phyloP scores from a whole-genome alignment of 1,140 invertebrate species.

The Leptonema lineaticorne region DNA sequence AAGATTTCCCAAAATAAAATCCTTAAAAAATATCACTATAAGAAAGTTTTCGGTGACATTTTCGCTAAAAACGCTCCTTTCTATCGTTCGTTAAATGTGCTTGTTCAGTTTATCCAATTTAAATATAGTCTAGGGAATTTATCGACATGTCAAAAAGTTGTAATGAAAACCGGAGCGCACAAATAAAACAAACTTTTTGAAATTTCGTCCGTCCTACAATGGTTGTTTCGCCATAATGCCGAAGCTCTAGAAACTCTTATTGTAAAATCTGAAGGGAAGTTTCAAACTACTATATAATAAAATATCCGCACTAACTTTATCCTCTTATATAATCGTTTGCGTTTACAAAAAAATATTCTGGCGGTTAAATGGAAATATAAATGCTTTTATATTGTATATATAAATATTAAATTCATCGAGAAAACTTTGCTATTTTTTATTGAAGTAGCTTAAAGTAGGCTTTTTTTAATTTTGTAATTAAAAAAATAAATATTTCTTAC shows the following conservation, averaged over 20 bases:
- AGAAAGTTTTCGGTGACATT: too few relatives aligned
- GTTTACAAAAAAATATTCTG: neutral
- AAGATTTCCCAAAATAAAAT: too few relatives aligned
- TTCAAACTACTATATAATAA: neutral
- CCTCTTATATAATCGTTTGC: neutral
- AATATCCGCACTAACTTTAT: neutral
- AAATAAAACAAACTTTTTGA: neutral
- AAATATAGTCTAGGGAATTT: neutral
- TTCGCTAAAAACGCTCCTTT: too few relatives aligned
- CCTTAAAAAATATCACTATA: too few relatives aligned
- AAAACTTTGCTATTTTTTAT: neutral
- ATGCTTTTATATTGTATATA: neutral
- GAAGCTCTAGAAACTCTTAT: neutral
- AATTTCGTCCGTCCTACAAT: neutral
- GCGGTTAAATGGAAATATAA: neutral
- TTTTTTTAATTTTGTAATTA: neutral
- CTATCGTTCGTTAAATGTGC: too few relatives aligned
- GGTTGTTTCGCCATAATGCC: neutral
- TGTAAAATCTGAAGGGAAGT: neutral
- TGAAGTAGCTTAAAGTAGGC: too few relatives aligned
- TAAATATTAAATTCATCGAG: neutral
- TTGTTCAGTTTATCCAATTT: too few relatives aligned
- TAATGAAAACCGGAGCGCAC: neutral
- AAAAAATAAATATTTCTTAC: constrained; percentile 48
- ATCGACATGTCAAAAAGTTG: neutral